Evolutionary conservation across 2,113 vertebrate species (phyloP).

Genomic region (Apteryx owenii): DNA sequence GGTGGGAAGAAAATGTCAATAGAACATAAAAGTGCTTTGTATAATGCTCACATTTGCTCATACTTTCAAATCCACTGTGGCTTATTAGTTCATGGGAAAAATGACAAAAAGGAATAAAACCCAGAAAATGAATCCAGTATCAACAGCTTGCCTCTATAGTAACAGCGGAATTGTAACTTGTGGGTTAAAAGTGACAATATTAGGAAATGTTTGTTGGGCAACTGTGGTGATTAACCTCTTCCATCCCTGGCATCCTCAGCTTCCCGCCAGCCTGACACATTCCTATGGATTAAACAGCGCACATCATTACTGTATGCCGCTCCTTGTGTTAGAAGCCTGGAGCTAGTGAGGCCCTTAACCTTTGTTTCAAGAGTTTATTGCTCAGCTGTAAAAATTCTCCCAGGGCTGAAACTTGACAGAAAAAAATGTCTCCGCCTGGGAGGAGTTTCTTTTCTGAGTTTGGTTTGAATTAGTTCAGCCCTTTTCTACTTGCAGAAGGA

Average conservation of each 20-base stretch:
- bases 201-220: constrained; percentile 49
- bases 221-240: constrained; percentile 34
- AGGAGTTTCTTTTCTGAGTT: constrained; percentile 61
- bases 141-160: constrained; percentile 77
- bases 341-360: constrained; percentile 2
- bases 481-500: constrained; percentile 35
- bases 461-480: constrained; percentile 68
- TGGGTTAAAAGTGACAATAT: constrained; percentile 64
- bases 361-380: constrained; percentile 53
- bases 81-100: constrained; percentile 83
- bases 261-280: not conserved
- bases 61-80: constrained; percentile 77
- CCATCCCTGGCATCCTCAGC: not conserved
- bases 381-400: constrained; percentile 69
- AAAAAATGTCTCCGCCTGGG: constrained; percentile 28
- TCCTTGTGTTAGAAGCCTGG: not conserved
- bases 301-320: not conserved
- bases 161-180: constrained; percentile 73
- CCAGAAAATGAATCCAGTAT: constrained; percentile 75
- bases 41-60: constrained; percentile 66
- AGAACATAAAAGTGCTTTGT: constrained; percentile 76
- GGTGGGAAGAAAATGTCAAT: constrained; percentile 74
- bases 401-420: constrained; percentile 57
- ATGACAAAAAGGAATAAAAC: constrained; percentile 78
- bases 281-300: not conserved